Base-by-base conservation (phyloP, 2,888 invertebrate genomes). In the Spilarctia lutea region DNA sequence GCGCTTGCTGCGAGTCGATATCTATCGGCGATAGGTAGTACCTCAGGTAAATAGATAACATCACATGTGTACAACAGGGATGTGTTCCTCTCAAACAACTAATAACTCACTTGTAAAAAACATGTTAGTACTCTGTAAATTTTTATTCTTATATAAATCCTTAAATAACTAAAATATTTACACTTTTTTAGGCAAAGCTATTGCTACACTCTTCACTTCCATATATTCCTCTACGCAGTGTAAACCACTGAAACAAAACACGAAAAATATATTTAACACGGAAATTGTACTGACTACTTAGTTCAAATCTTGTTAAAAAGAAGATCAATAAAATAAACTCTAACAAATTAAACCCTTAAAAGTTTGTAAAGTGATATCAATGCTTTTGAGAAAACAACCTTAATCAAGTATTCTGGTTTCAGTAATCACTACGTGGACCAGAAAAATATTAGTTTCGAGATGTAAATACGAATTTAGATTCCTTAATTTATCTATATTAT, bases 251-350 rank as follows among this genome's bases (percentile, higher is more conserved):
- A 70, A 70, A 70, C 27, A 60, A 27, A 48, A 96, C 96, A 0
- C 98, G 97, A n/a, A 56, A 24, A 16, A 24, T 24, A 20, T 4
- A 48, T 52, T 8, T 52, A 24, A 56, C 11, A 56, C 20, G 8
- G 52, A 52, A 52, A 24, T 52, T 24, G 20, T n/a, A n/a, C n/a
- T n/a, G n/a, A n/a, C n/a, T 4, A 3, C 20, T 48, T 18, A 18
- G 48, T 18, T 18, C 3, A 20, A 48, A 48, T 48, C 20, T 3
- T 18, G 4, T 48, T 18, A 20, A 35, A 35, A 35, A 35, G 7
- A 35, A 35, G 7, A n/a, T n/a, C n/a, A n/a, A n/a, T n/a, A 35
- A 35, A 35, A 3, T 35, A 35, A 35, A 39, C 39, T 45, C 0
- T 20, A 20, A 7, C 3, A 3, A 45, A 45, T 16, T 3, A 45